Evolutionary conservation across 2,113 vertebrate species (phyloP), one percentile per base, ranked within the genome.

Genomic region (Rynchops niger): DNA sequence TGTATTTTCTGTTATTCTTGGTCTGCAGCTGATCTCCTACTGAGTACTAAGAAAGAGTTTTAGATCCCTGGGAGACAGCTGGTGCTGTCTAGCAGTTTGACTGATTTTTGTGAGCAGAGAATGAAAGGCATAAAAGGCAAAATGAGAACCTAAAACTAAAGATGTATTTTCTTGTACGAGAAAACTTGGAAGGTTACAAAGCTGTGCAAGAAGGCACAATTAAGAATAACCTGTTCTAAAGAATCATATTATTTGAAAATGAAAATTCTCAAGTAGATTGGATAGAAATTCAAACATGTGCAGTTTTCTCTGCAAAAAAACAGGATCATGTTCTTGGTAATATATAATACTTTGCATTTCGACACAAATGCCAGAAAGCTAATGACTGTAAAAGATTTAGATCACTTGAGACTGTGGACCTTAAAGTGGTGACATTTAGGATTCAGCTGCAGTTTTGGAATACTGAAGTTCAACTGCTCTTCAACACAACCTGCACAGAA

Each of bases 1-100:
- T 93, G 78, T 67, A 95, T 97, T 88, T 95, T 65, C 76, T 96
- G 67, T 94, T 93, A 88, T 86, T 96, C 85, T 78, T 94, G 72
- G 72, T 84, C 72, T 92, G 86, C 72, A 95, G 83, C 80, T 97
- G 82, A 93, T 94, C 59, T 92, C 82, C 93, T 92, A n/a, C 88
- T 86, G 82, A 92, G 94, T 72, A 93, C 47, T 49, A 27, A 90
- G 67, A 88, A 94, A 80, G 83, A 90, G 42, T 88, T 95, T 97
- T 52, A 55, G 86, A 95, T 73, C 59, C 63, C 49, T 93, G 40
- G 55, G 80, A 94, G 86, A 95, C 88, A 95, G 86, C 88, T 95
- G 90, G 92, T 91, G 80, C 90, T 95, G 90, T 97, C 94, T 93
- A 86, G 76, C 83, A 1, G 73, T 95, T 95, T 92, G 90, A 94